Evolutionary conservation across 1,140 invertebrate species (phyloP).

Genomic region (Kradibia gibbosae): DNA sequence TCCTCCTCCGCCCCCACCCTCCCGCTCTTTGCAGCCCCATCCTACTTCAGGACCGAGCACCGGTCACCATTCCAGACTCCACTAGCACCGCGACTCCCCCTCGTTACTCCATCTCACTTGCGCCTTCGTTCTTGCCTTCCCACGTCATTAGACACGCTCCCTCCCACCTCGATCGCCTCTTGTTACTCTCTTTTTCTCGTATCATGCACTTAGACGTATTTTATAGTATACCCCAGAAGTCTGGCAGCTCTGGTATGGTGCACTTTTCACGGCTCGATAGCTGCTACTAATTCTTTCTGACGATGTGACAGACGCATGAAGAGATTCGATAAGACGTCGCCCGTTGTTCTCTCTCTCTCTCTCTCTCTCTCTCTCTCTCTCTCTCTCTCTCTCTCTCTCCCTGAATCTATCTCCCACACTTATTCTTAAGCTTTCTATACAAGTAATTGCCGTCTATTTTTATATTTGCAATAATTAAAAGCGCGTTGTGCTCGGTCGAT

Average conservation of each 20-base stretch:
- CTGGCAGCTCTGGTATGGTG: constrained; percentile 58
- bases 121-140: constrained; percentile 45
- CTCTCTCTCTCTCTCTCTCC: neutral
- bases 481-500: neutral
- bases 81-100: too few relatives aligned
- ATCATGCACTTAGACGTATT: constrained; percentile 53
- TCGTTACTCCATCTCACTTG: constrained; percentile 48
- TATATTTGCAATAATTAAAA: too few relatives aligned
- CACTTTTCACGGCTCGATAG: constrained; percentile 66
- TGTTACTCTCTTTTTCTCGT: constrained; percentile 49
- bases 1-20: constrained; percentile 50
- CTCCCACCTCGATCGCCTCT: constrained; percentile 38
- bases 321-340: constrained; percentile 30
- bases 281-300: constrained; percentile 66
- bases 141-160: constrained; percentile 53
- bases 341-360: neutral
- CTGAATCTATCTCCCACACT: neutral
- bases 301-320: constrained; percentile 50
- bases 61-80: too few relatives aligned
- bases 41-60: too few relatives aligned
- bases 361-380: neutral
- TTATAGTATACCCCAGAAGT: constrained; percentile 54
- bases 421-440: neutral
- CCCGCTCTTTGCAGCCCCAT: constrained; percentile 43
- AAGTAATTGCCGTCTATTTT: too few relatives aligned